Percentiles rank a stretch among this genome's conserved stretches.
Conservation (phyloP, 2,888 invertebrate genomes). For the Pyrrhia umbra region DNA sequence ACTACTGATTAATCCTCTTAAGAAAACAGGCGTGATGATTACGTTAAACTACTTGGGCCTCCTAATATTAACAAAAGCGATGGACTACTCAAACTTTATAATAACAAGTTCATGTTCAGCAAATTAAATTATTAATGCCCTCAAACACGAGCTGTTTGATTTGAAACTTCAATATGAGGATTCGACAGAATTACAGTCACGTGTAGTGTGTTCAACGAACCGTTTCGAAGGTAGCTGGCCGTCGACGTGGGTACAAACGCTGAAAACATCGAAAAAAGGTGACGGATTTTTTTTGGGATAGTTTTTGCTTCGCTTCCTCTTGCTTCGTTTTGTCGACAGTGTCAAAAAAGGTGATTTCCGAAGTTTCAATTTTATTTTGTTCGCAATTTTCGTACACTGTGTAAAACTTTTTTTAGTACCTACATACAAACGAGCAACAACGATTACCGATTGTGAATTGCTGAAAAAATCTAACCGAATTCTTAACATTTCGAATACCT, state of each 20-base stretch:
- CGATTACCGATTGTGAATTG: background rate
- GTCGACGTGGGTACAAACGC: conserved; percentile 23
- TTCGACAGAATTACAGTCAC: conserved; percentile 42
- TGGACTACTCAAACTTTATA: conserved; percentile 2
- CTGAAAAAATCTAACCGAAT: no score
- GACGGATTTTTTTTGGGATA: conserved; percentile 37
- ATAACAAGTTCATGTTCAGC: conserved; percentile 36
- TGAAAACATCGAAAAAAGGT: conserved; percentile 44
- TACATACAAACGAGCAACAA: background rate
- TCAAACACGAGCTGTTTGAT: conserved; percentile 54
- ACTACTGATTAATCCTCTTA: background rate
- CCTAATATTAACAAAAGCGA: conserved; percentile 13
- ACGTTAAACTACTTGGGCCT: conserved; percentile 3
- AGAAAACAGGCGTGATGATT: conserved; percentile 1
- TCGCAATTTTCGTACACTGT: background rate
- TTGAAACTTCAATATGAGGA: conserved; percentile 40
- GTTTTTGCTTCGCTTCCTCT: conserved; percentile 28
- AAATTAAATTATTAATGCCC: conserved; percentile 52
- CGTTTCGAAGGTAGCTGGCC: conserved; percentile 9
- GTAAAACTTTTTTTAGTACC: background rate
- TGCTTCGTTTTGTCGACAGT: conserved; percentile 30
- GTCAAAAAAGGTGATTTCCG: conserved; percentile 41
- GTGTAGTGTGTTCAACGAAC: conserved; percentile 61
- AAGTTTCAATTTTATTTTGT: conserved; percentile 13
- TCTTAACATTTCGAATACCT: no score